Evolutionary conservation across 2,113 vertebrate species (phyloP), one percentile per base, ranked within the genome.

Genomic region (Odobenus rosmarus): DNA sequence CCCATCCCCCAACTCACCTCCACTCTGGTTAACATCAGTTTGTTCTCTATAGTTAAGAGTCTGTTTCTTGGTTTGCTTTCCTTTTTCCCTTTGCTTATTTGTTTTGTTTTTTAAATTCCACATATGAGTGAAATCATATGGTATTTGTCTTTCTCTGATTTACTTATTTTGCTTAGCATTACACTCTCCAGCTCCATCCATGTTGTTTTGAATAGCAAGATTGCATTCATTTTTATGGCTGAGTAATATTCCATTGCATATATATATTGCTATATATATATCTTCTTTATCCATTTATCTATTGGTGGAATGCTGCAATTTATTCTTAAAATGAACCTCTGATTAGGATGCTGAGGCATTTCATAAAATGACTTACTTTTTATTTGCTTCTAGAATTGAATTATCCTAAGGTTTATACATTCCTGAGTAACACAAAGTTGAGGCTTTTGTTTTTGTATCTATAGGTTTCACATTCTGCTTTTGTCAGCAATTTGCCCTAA

Each of bases 311-410:
- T 69, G 67, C 67, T 69, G 33, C 3, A 10, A 69, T 36, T 93
- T 88, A 93, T 93, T 74, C 69, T 61, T 93, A 61, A 80, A 82
- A 87, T 77, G 28, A 95, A 67, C 36, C 33, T 76, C n/a, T 95
- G 28, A 53, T 86, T 42, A 80, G 31, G 36, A 21, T 88, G 21
- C 36, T 87, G 7, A 67, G 74, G 21, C 8, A 67, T 19, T 92
- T 69, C 36, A 12, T 64, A 79, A 89, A 92, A 82, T 51, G 46
- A 67, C 39, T 81, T 28, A 2, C 4, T 64, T 95, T 84, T 71
- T 51, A 69, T 77, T 88, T 92, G 42, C 19, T 62, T 88, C 55
- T 72, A 16, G 21, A 57, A 57, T 13, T 86, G 26, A 88, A 90
- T 95, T 79, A 64, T 79, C 72, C 19, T 12, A 59, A 26, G 15